These are phyloP conservation scores for Pilophorus perplexus DNA, from an alignment of 2,888 invertebrate genomes.

Conservation along the genomic window DNA sequence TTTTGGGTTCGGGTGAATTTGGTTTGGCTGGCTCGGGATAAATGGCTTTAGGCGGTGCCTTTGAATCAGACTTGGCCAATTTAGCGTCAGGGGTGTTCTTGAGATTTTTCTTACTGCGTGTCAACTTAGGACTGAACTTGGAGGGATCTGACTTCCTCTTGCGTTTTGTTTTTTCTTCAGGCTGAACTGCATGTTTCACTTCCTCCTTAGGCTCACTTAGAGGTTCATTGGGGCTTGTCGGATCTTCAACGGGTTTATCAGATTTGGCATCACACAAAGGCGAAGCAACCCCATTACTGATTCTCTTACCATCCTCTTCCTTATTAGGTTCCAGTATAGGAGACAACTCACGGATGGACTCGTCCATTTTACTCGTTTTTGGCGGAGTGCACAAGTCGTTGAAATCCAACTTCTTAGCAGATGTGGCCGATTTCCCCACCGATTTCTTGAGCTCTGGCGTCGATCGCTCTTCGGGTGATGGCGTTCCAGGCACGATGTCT, in stretches of 20 bases:
- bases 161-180: slow-evolving; percentile 1
- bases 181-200: background rate
- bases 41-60: too few relatives aligned
- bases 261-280: background rate
- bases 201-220: background rate
- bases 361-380: background rate
- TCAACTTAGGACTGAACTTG: slow-evolving; percentile 28
- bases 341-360: too few relatives aligned
- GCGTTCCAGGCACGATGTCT: slow-evolving; percentile 3
- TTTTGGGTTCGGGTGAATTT: too few relatives aligned
- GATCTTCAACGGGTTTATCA: background rate
- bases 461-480: background rate
- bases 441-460: slow-evolving; percentile 4
- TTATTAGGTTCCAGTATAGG: background rate
- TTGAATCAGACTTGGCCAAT: background rate
- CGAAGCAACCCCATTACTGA: background rate
- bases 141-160: slow-evolving; percentile 26
- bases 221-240: background rate
- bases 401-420: slow-evolving; percentile 25
- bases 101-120: slow-evolving; percentile 24
- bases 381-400: background rate
- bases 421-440: background rate
- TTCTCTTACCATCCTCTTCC: background rate
- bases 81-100: slow-evolving; percentile 17
- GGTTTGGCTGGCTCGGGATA: too few relatives aligned